phyloP scores from a whole-genome alignment of 2,888 invertebrate species.

The Metalampra italica region DNA sequence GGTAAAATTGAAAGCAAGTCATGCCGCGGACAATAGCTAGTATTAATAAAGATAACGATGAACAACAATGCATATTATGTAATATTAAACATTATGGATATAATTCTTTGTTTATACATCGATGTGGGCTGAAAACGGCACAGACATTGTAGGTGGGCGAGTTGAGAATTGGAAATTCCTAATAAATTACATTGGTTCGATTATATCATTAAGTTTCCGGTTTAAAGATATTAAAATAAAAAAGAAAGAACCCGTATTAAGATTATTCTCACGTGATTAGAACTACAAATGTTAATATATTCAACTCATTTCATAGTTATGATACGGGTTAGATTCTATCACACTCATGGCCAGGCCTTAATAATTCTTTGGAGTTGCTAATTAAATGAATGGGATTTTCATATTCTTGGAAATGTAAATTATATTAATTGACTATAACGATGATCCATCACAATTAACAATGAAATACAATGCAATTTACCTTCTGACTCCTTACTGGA shows the following conservation, averaged over 20 bases:
- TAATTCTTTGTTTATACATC: not conserved
- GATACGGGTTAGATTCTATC: not conserved
- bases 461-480: too few species aligned
- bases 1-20: too few species aligned
- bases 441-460: too few species aligned
- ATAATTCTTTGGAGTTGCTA: too few species aligned
- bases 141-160: constrained; percentile 22
- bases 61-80: not conserved
- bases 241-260: constrained; percentile 20
- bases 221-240: constrained; percentile 21
- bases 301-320: constrained; percentile 7
- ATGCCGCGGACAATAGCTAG: too few species aligned
- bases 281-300: constrained; percentile 25
- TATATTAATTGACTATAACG: too few species aligned
- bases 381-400: too few species aligned
- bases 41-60: not conserved
- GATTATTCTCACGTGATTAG: constrained; percentile 19
- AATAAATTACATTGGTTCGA: constrained; percentile 25
- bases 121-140: not conserved
- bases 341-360: too few species aligned
- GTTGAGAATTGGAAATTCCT: constrained; percentile 39
- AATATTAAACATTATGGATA: not conserved
- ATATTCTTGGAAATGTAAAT: too few species aligned
- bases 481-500: not conserved
- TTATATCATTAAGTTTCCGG: constrained; percentile 31